Conservation (phyloP, 2,888 invertebrate genomes). For the Apoda limacodes region DNA sequence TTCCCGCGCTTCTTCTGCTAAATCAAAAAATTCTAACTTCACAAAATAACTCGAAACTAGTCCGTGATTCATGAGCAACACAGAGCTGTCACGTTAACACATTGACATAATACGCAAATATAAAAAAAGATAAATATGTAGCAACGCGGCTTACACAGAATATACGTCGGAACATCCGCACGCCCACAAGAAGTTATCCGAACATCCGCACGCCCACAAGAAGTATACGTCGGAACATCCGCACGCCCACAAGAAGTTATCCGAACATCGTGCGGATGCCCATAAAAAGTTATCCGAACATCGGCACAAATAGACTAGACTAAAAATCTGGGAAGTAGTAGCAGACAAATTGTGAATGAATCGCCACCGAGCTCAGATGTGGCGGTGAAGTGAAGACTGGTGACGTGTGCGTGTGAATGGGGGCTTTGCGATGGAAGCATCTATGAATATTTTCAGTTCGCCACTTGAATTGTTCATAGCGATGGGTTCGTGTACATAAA, state of each 20-base stretch:
- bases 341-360: slow-evolving; percentile 32
- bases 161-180: slow-evolving; percentile 41
- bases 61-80: no score
- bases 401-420: slow-evolving; percentile 53
- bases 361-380: slow-evolving; percentile 25
- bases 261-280: no score
- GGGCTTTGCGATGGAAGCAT: slow-evolving; percentile 44
- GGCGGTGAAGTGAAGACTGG: slow-evolving; percentile 32
- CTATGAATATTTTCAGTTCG: slow-evolving; percentile 55
- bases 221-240: slow-evolving; percentile 43
- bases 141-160: slow-evolving; percentile 34
- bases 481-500: slow-evolving; percentile 53
- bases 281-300: slow-evolving; percentile 46
- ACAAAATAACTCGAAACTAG: no score
- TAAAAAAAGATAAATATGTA: background rate
- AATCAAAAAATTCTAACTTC: slow-evolving; percentile 21
- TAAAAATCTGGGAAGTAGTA: slow-evolving; percentile 20
- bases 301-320: no score
- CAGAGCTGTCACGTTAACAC: slow-evolving; percentile 17
- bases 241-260: slow-evolving; percentile 21
- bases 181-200: slow-evolving; percentile 19
- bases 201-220: slow-evolving; percentile 44
- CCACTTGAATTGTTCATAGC: slow-evolving; percentile 55
- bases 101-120: background rate
- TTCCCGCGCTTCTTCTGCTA: slow-evolving; percentile 55